Evolutionary conservation across 2,113 vertebrate species (phyloP).

Genomic region (Perca schrenkii): DNA sequence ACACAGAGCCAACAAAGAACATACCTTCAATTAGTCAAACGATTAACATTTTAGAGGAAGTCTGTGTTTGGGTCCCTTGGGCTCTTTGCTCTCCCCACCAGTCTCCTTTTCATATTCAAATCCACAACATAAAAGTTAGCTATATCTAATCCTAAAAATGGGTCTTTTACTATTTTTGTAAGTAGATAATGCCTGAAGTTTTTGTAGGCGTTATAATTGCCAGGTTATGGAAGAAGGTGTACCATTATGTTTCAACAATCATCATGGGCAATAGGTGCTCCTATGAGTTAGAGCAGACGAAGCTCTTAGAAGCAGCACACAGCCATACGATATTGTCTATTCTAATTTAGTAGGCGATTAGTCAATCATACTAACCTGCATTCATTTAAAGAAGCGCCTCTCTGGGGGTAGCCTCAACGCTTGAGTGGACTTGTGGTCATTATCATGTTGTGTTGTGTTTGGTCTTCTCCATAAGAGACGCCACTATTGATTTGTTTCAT

Average conservation of each 20-base stretch:
- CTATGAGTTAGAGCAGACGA: constrained; percentile 22
- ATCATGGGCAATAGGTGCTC: constrained; percentile 48
- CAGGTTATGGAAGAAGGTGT: constrained; percentile 63
- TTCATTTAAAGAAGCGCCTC: constrained; percentile 64
- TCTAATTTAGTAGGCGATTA: constrained; percentile 74
- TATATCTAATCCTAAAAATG: constrained; percentile 79
- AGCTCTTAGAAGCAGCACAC: constrained; percentile 42
- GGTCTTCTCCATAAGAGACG: constrained; percentile 64
- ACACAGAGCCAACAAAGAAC: constrained; percentile 79
- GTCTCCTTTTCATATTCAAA: constrained; percentile 82
- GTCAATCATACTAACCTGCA: constrained; percentile 70
- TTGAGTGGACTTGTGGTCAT: constrained; percentile 75
- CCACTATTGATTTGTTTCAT: constrained; percentile 75
- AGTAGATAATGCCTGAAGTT: constrained; percentile 71
- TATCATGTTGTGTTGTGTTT: constrained; percentile 70
- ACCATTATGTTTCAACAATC: constrained; percentile 59
- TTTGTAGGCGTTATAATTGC: constrained; percentile 65
- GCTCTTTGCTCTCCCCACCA: constrained; percentile 57
- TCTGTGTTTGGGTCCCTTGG: constrained; percentile 80
- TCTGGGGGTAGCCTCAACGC: constrained; percentile 64
- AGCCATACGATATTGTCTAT: constrained; percentile 69
- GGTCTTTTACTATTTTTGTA: constrained; percentile 72
- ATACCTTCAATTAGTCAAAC: constrained; percentile 82
- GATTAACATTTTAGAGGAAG: constrained; percentile 85
- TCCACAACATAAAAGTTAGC: constrained; percentile 78